Evolutionary conservation across 2,888 invertebrate genomes (phyloP), one percentile per base, ranked within the genome.

Genomic region (Tryphoninae sp.): DNA sequence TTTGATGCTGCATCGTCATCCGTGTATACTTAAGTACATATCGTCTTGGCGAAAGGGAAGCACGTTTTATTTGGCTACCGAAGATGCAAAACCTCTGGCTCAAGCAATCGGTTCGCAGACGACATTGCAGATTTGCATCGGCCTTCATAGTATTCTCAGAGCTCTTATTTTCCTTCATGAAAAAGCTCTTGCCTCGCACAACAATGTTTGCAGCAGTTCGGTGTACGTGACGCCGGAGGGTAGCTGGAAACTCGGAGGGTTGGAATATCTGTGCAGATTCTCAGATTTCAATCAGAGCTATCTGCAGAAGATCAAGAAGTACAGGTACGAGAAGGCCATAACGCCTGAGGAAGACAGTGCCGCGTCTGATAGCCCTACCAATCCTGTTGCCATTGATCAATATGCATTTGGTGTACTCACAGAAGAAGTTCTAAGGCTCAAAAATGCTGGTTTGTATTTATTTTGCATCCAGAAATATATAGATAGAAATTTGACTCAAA

Each of bases 191-290:
- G 95, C 95, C 82, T 95, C 96, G 7, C 98, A 98, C 92, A 96
- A 98, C 84, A 98, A 98, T 92, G 93, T 98, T 7, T 95, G 96
- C 90, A 92, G 94, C 84, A 94, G 96, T 84, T 95, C 97, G 3
- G 94, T 98, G 81, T 98, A 96, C 92, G 95, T 98, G 7, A 95
- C 96, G 33, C 94, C 94, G 16, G 96, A 97, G 92, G 97, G 97
- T 0, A 95, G 94, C 78, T 98, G 98, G 98, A 96, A 97, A 89
- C 93, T 98, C 42, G 97, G 96, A 11, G 97, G 97, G 3, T 93
- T 98, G 88, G 97, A 98, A 90, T 96, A 95, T 90, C 93, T 96
- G 11, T 96, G 95, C 91, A 93, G 94, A 85, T 95, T 95, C 86
- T 93, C 92, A 78, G 96, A 96, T 83, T 91, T 96, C 16, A 95